Evolutionary conservation across 2,888 invertebrate species (phyloP), one percentile per base, ranked within the genome.

Genomic region (Dryomyza anilis): DNA sequence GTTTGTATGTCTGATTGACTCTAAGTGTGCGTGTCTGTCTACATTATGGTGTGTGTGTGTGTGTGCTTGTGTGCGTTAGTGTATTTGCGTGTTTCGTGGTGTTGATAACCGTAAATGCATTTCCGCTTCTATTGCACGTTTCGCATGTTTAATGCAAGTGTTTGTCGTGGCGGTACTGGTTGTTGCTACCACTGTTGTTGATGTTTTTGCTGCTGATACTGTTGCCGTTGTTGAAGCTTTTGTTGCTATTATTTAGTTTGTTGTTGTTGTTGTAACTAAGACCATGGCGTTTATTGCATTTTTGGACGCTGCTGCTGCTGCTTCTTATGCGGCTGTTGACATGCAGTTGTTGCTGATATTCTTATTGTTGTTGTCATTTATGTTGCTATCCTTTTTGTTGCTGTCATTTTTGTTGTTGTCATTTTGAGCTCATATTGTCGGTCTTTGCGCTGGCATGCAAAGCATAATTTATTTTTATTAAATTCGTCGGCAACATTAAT

Each of bases 401-500:
- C 52, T 53, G 16, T 55, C 27, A 23, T 36, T 39, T 19, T 12
- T 52, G 33, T 45, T 58, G 62, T 53, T 36, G 29, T 63, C 46
- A n/a, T 29, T 36, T 16, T 39, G 36, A 12, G 7, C 27, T n/a
- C 27, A 5, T 53, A 4, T 53, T 23, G 8, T n/a, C 27, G 14
- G 29, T 30, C 55, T 19, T n/a, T 52, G n/a, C 36, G 33, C 55
- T 33, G 2, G 19, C 48, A 58, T 19, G 58, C 58, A 58, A 58
- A 33, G 39, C 16, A 75, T 77, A 76, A 78, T 77, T 76, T 76
- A 76, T 78, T 78, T 76, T 78, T 78, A 78, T 78, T 77, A 76
- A 76, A 78, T 76, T 78, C 78, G 75, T 71, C 76, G 74, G 77
- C 76, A 76, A 77, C 77, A 76, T 76, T 78, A 78, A 78, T 76